Base-by-base conservation (phyloP, 2,797 vertebrate genomes). In the Melopsittacus undulatus region DNA sequence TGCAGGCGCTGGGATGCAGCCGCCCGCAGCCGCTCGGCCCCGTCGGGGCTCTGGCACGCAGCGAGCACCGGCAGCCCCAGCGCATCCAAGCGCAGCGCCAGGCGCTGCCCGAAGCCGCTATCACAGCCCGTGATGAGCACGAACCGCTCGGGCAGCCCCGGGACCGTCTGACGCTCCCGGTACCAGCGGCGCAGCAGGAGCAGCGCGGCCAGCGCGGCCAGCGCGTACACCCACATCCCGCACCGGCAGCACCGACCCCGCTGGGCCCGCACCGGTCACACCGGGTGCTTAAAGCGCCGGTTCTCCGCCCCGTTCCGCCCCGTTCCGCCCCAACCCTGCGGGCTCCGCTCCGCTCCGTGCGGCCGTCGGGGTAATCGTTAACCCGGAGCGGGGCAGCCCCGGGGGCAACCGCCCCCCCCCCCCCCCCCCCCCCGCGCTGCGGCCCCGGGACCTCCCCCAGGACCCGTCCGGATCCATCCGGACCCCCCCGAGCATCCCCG, bases 101-200 rank as follows among this genome's bases (percentile, higher is more conserved):
- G 96, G 86, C 98, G 97, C 86, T 98, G 98, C 54, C 99, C 98
- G 2, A 99, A 99, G 56, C 94, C 95, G 17, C 61, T 96, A 79
- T 95, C 96, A 2, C 97, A 96, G 69, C 97, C 97, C 1, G 96
- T 97, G 80, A 92, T 97, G 79, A 98, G 89, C 85, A 97, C 95
- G 5, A 88, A 95, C 75, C 97, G 98, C 23, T 88, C 79, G 10
- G 8, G 29, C 7, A 97, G 95, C 88, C 91, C 5, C 7, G 90
- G 87, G 34, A 96, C 56, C 52, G 20, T 43, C 76, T 95, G 86
- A 11, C 82, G 92, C 76, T 95, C 95, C 45, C 89, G 84, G 75
- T 86, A 77, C 95, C 94, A 94, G 59, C 87, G 93, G 46, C 59
- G 9, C 61, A 97, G 66, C 67, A 95, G 48, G 38, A 40, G 46